Evolutionary conservation across 2,113 vertebrate species (phyloP), one percentile per base, ranked within the genome.

Genomic region (Alethe diademata): DNA sequence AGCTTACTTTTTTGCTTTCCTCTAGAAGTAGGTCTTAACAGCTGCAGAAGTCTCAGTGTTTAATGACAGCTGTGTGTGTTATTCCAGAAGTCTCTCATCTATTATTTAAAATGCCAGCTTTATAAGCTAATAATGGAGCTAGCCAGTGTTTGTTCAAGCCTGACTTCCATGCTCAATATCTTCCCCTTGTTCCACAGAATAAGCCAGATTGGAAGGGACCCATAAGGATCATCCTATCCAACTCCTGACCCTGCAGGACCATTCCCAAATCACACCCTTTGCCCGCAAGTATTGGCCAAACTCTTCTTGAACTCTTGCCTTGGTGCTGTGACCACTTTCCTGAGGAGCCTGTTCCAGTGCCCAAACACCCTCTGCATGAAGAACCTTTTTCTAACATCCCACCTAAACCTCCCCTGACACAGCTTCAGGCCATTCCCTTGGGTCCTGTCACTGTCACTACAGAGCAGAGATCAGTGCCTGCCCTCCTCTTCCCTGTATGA

Each of bases 401-500:
- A 0, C 45, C 36, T 15, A 69, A 58, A 43, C 1, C 14, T 36
- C 12, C 22, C 14, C 17, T 58, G 14, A 28, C 19, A 1, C 45
- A 51, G 0, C 62, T 23, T 51, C 22, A 76, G 53, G 22, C 71
- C 26, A 23, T 51, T 33, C 40, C n/a, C 9, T 47, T 0, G 0
- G 5, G 60, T 69, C 8, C 53, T 51, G 38, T 45, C 62, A 0
- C 36, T 58, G 19, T 6, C 22, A 58, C 36, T 17, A 9, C 4
- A 69, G 33, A 56, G 29, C 2, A 48, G 50, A 67, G 33, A 51
- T 15, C 11, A 8, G 2, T 15, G 4, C 1, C 45, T 69, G 22
- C 6, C 26, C 2, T 76, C 43, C 5, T 1, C 33, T 10, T 51
- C 33, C 18, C 14, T 2, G 3, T 2, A 8, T 0, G 0, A 53